Conservation (phyloP, 2,113 vertebrate genomes). For the Microcebus lehilahytsara region DNA sequence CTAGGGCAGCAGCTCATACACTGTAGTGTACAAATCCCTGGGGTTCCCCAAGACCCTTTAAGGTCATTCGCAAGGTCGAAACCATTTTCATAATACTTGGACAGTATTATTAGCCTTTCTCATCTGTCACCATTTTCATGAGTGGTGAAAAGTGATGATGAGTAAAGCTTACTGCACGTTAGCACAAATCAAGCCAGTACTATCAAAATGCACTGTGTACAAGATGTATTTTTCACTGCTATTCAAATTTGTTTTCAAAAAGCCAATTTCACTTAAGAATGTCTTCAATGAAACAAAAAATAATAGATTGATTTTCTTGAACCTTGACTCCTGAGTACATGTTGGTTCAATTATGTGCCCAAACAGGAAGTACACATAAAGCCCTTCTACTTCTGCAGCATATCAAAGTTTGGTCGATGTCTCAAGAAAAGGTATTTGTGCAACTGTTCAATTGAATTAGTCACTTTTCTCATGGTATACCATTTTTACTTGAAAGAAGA, state of each 20-base stretch:
- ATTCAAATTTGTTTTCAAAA: not conserved
- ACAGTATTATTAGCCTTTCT: no score
- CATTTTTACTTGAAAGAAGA: not conserved
- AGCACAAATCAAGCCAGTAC: not conserved
- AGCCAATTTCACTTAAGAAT: not conserved
- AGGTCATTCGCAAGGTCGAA: not conserved
- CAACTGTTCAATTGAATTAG: rapidly evolving
- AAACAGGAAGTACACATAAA: rapidly evolving
- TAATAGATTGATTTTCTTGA: not conserved
- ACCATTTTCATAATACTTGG: rapidly evolving
- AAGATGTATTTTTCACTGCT: not conserved
- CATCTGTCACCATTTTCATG: rapidly evolving
- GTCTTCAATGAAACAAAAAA: not conserved
- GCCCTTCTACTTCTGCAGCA: not conserved
- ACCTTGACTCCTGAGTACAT: rapidly evolving
- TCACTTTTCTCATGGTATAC: rapidly evolving
- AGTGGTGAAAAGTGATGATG: rapidly evolving
- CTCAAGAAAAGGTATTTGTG: not conserved
- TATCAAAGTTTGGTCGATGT: rapidly evolving
- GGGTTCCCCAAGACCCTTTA: not conserved
- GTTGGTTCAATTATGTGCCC: not conserved
- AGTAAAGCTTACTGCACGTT: rapidly evolving
- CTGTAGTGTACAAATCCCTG: not conserved
- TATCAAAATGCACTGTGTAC: no score
- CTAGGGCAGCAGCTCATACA: not conserved